These are phyloP conservation scores for Gonocerus acuteangulatus DNA, from an alignment of 2,888 invertebrate genomes.

Conservation along the genomic window DNA sequence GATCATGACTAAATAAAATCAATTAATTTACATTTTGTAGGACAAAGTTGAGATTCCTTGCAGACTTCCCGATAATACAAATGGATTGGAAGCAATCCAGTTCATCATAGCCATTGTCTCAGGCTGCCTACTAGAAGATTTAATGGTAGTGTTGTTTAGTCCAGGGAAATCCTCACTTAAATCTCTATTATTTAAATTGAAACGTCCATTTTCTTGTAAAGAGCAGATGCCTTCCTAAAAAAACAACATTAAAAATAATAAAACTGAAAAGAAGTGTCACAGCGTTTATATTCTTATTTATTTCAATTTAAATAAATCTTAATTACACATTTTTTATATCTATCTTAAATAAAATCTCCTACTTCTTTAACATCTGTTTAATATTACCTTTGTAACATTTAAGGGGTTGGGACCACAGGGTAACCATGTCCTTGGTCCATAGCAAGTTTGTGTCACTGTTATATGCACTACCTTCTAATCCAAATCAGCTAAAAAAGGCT, in stretches of 20 bases:
- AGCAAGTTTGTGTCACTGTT: too few relatives aligned
- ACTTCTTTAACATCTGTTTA: too few relatives aligned
- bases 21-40: conserved; percentile 40
- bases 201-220: conserved; percentile 53
- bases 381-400: too few relatives aligned
- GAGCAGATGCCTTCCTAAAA: conserved; percentile 30
- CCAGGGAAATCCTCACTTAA: conserved; percentile 87
- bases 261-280: too few relatives aligned
- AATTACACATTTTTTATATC: too few relatives aligned
- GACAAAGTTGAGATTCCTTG: conserved; percentile 75
- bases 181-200: conserved; percentile 73
- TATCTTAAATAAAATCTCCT: too few relatives aligned
- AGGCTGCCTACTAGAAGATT: conserved; percentile 61
- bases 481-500: too few relatives aligned
- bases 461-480: too few relatives aligned
- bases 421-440: too few relatives aligned
- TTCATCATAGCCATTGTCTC: conserved; percentile 83
- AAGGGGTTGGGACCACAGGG: too few relatives aligned
- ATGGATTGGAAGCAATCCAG: conserved; percentile 80
- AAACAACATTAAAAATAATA: not conserved
- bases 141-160: conserved; percentile 43
- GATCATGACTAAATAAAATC: not conserved
- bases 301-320: too few relatives aligned
- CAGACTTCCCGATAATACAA: conserved; percentile 87
- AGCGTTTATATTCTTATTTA: too few relatives aligned